Percentiles rank a stretch among this genome's conserved stretches.
Conservation (phyloP, 1,140 invertebrate species). For the Platyscapa corneri region DNA sequence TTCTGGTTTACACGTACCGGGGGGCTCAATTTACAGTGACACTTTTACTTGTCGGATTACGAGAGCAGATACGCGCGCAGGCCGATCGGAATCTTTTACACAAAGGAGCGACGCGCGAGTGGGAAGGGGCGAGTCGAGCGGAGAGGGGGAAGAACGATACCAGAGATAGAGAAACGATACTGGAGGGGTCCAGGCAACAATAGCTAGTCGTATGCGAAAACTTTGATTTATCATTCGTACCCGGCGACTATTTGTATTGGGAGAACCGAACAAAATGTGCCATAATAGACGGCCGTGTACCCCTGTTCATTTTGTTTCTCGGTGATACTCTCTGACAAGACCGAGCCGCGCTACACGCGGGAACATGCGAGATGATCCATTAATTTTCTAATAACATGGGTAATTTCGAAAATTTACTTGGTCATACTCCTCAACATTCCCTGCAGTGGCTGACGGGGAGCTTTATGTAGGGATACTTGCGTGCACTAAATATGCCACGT, state of each 20-base stretch:
- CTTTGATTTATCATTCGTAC: constrained; percentile 74
- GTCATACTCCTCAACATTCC: constrained; percentile 42
- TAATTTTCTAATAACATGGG: constrained; percentile 66
- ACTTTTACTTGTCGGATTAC: constrained; percentile 47
- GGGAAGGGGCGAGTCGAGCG: constrained; percentile 52
- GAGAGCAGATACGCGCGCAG: neutral
- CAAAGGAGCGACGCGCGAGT: neutral
- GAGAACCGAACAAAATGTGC: constrained; percentile 72
- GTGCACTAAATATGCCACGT: neutral
- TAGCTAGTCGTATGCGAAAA: constrained; percentile 69
- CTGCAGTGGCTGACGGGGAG: neutral
- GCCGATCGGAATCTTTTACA: constrained; percentile 33
- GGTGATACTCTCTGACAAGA: constrained; percentile 71
- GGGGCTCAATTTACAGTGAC: constrained; percentile 45
- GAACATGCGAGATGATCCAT: constrained; percentile 67
- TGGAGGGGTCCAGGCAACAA: constrained; percentile 68
- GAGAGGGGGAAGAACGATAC: constrained; percentile 38
- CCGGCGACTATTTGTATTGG: constrained; percentile 71
- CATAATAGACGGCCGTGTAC: constrained; percentile 72
- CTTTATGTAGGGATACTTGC: constrained; percentile 19
- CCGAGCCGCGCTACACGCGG: constrained; percentile 59
- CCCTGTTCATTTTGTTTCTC: constrained; percentile 69
- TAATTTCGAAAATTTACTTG: constrained; percentile 57
- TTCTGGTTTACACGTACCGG: neutral
- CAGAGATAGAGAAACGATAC: constrained; percentile 55